Percentiles rank a stretch among this genome's conserved stretches.
Evolutionary conservation across 2,113 vertebrate species (phyloP).

Genomic region (Serilophus lunatus): DNA sequence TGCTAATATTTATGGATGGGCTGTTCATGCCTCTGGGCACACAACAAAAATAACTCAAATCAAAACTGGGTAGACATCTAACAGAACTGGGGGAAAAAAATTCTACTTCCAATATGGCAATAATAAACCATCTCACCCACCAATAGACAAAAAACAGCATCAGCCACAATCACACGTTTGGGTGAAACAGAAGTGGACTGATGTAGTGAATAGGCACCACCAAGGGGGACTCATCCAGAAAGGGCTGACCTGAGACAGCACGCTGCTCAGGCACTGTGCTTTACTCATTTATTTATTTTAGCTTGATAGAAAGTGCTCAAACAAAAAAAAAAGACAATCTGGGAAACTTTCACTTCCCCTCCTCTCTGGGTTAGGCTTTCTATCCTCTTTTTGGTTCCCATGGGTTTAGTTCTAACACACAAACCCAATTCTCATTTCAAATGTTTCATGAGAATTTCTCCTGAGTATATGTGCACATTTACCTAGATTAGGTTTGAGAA

Average conservation of each 20-base stretch:
- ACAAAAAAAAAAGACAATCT: neutral
- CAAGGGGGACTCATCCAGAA: neutral
- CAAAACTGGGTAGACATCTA: slow-evolving; percentile 30
- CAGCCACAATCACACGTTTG: neutral
- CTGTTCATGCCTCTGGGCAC: slow-evolving; percentile 39
- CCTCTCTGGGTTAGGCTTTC: neutral
- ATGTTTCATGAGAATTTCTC: neutral
- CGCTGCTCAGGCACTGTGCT: neutral
- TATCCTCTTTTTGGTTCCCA: neutral
- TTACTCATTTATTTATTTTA: neutral
- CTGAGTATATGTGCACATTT: fast-evolving
- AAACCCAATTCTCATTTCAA: neutral
- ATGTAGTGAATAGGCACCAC: neutral
- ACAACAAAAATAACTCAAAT: slow-evolving; percentile 46
- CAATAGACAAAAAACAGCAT: neutral
- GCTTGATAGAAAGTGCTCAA: neutral
- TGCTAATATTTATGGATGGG: slow-evolving; percentile 47
- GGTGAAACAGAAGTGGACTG: neutral
- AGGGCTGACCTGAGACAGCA: neutral
- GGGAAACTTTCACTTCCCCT: neutral
- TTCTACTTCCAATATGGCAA: neutral
- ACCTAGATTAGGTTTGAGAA: neutral
- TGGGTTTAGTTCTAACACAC: neutral
- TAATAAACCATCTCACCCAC: neutral
- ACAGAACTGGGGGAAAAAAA: neutral